Evolutionary conservation across 2,797 vertebrate genomes (phyloP).

Genomic region (Morelia viridis): DNA sequence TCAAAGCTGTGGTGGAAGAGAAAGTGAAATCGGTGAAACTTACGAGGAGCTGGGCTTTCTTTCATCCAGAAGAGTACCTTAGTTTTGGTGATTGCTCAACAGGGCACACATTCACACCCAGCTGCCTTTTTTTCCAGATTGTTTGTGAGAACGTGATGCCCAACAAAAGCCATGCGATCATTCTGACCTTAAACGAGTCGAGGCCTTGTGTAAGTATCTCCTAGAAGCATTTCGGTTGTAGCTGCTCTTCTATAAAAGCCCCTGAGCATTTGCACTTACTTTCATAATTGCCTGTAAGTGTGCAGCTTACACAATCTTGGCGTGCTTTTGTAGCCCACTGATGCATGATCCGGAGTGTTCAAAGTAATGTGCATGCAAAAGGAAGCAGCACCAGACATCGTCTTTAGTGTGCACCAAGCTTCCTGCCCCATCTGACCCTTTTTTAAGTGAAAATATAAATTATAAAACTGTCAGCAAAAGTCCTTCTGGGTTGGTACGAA

Average conservation of each 20-base stretch:
- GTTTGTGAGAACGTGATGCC: constrained; percentile 9
- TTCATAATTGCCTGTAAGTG: background rate
- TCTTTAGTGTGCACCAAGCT: too few species aligned
- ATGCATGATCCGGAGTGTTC: background rate
- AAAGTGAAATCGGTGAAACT: too few species aligned
- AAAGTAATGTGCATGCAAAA: too few species aligned
- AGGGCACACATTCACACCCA: background rate
- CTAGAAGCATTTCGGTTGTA: background rate
- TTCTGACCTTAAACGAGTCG: constrained; percentile 42
- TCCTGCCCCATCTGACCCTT: too few species aligned
- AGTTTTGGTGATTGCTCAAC: background rate
- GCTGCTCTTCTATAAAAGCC: background rate
- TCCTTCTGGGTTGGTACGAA: too few species aligned
- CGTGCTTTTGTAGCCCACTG: background rate
- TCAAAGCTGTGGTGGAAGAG: too few species aligned
- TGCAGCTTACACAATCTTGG: background rate
- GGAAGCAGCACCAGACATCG: too few species aligned
- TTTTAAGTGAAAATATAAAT: too few species aligned
- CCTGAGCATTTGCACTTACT: background rate
- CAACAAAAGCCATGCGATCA: background rate
- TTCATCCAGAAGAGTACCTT: background rate
- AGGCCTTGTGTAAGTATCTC: constrained; percentile 61
- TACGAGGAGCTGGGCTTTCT: background rate
- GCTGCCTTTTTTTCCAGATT: constrained; percentile 41
- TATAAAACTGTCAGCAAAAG: too few species aligned